Evolutionary conservation across 23 tunicate genomes (phyloP), one percentile per base, ranked within the genome.

Genomic region (Phallusia fumigata): DNA sequence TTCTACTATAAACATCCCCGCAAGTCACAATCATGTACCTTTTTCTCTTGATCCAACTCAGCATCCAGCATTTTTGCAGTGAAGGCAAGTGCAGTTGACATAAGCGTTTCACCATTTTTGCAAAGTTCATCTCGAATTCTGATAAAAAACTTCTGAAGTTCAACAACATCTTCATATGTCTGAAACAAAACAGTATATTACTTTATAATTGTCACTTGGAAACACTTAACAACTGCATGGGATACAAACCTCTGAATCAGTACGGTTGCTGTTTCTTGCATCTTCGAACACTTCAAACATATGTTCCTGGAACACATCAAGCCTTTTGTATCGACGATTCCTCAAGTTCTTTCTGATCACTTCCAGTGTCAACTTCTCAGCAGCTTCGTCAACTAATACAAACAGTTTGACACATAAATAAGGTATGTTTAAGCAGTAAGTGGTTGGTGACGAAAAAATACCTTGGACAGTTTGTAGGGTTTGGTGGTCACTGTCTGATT

Each of bases 291-390:
- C 87, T 76, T 90, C 86, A 79, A 90, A 95, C 91, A 90, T 84
- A 64, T 87, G 89, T 65, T 84, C 89, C 76, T 96, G 99, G 78
- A 90, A 96, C 75, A 96, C 99, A 52, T 96, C 99, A 36, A 96
- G 81, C 65, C 99, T 81, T 64, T 86, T 81, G 86, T 96, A 96
- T 64, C 99, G 49, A 34, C 90, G 76, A 49, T 92, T 81, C 45
- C 83, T 87, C 35, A 94, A 52, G 64, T 94, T 94, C 75, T 84
- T 83, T 53, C 83, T 83, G 76, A 94, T 86, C 0, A 75, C 53
- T 19, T 89, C 98, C 52, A 94, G 36, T 31, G 93, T 84, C 53
- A 88, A 16, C 50, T 53, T 53, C 24, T 53, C 40, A 77, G 28
- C 69, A 58, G 3, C 69, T 58, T 22, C 69, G 13, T 24, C 3